Percentiles rank a stretch among this genome's conserved stretches.
These are phyloP conservation scores for Penaeus monodon DNA, from an alignment of 2,888 invertebrate genomes.

Conservation along the genomic window DNA sequence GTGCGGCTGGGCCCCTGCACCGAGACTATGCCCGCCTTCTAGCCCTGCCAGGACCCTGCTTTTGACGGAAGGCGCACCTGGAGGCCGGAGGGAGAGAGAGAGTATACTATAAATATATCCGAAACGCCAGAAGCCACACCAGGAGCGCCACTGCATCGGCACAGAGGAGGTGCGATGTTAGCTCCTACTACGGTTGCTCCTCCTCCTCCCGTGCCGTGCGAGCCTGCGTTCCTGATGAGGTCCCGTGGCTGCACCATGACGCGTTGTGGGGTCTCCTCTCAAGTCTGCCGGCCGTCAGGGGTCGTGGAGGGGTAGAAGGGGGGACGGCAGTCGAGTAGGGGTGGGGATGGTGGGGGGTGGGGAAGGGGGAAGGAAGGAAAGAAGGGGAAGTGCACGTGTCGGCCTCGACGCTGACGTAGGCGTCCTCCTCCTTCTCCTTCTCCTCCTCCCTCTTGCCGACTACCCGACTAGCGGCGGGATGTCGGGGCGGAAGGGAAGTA, in stretches of 20 bases:
- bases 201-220: background rate
- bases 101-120: background rate
- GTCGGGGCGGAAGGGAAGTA: constrained; percentile 36
- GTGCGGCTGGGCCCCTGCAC: constrained; percentile 12
- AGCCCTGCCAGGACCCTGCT: too few species aligned
- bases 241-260: background rate
- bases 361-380: constrained; percentile 12
- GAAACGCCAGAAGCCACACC: constrained; percentile 3
- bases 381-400: background rate
- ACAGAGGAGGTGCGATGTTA: background rate
- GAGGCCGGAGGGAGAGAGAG: too few species aligned
- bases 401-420: background rate
- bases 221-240: too few species aligned
- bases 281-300: background rate
- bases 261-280: background rate
- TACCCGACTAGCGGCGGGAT: constrained; percentile 26
- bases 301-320: constrained; percentile 23
- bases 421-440: too few species aligned
- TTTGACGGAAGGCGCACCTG: too few species aligned
- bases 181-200: background rate
- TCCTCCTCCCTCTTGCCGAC: background rate
- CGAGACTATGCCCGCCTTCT: background rate
- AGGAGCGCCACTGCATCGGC: background rate
- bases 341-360: constrained; percentile 19
- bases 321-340: constrained; percentile 30